Base-by-base conservation (phyloP, 2,797 vertebrate genomes). In the Leuciscus waleckii region DNA sequence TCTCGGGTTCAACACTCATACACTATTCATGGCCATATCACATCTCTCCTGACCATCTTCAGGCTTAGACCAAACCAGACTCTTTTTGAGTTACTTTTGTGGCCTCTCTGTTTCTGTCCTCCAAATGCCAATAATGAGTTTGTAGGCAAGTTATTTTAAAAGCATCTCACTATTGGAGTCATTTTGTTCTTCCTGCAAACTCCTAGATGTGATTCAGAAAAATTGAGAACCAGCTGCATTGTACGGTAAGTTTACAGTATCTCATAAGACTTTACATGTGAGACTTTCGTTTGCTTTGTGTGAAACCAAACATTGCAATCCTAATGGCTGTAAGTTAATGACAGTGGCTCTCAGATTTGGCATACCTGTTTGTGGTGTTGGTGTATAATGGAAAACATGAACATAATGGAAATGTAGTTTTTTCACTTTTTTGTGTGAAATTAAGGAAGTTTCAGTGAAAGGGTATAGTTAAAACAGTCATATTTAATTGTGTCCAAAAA, bases 1-100 rank as follows among this genome's bases (percentile, higher is more conserved):
- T 94, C 95, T 98, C 96, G 75, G 93, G 95, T 97, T 97, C 91
- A 89, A 71, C 84, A 88, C 92, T 97, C 95, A 97, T 98, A 90
- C 91, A 97, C 93, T 95, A 98, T 98, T 97, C 93, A 98, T 94
- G 39, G 10, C 76, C 83, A 93, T 96, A 96, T 97, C 96, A 91
- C 92, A 93, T 97, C 95, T 89, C 95, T 93, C 89, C 90, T 93
- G 78, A 90, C 90, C 92, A 92, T 92, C 93, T 91, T 90, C 93
- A 91, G 91, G 91, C 93, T 79, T 83, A 89, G 90, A 92, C 91
- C 89, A 89, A 95, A 94, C 93, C 88, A 88, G 91, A 90, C 89
- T 94, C 91, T 94, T 94, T 95, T 93, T 93, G 91, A 90, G 90
- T 89, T 90, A 90, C 90, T 90, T 91, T 92, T 93, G 91, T 90